These are phyloP conservation scores for Paedocypris micromegethes DNA, from an alignment of 2,797 vertebrate species.

Conservation along the genomic window DNA sequence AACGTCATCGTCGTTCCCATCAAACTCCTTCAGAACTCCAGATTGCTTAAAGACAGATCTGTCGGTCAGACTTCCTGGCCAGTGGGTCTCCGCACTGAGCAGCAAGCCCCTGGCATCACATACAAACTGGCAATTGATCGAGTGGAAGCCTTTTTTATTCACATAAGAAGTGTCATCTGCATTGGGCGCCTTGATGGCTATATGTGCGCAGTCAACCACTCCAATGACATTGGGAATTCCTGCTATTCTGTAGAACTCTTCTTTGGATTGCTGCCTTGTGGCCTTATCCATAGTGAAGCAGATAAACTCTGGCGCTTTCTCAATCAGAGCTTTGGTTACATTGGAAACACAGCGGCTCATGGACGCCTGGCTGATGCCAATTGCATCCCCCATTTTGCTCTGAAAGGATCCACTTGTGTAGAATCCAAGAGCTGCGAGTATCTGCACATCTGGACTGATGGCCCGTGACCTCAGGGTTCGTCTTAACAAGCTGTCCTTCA, in stretches of 20 bases:
- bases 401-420: slow-evolving; percentile 95
- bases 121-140: slow-evolving; percentile 87
- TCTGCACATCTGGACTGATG: slow-evolving; percentile 93
- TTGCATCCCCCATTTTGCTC: slow-evolving; percentile 92
- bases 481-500: slow-evolving; percentile 80
- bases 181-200: slow-evolving; percentile 93
- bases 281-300: slow-evolving; percentile 73
- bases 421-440: slow-evolving; percentile 90
- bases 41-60: slow-evolving; percentile 76
- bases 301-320: slow-evolving; percentile 86
- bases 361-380: slow-evolving; percentile 95
- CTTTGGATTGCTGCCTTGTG: slow-evolving; percentile 73
- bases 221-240: slow-evolving; percentile 88
- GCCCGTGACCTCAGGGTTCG: slow-evolving; percentile 90
- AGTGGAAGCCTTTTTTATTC: slow-evolving; percentile 91
- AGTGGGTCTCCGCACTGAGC: slow-evolving; percentile 84
- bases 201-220: slow-evolving; percentile 85
- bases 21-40: slow-evolving; percentile 70
- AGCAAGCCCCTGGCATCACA: slow-evolving; percentile 83
- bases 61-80: slow-evolving; percentile 83
- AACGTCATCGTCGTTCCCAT: slow-evolving; percentile 69
- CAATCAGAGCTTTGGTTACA: slow-evolving; percentile 87
- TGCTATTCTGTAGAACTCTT: slow-evolving; percentile 84
- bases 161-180: slow-evolving; percentile 88
- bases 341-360: slow-evolving; percentile 96